Conservation (phyloP, 2,888 invertebrate species). For the Graphium colonna region DNA sequence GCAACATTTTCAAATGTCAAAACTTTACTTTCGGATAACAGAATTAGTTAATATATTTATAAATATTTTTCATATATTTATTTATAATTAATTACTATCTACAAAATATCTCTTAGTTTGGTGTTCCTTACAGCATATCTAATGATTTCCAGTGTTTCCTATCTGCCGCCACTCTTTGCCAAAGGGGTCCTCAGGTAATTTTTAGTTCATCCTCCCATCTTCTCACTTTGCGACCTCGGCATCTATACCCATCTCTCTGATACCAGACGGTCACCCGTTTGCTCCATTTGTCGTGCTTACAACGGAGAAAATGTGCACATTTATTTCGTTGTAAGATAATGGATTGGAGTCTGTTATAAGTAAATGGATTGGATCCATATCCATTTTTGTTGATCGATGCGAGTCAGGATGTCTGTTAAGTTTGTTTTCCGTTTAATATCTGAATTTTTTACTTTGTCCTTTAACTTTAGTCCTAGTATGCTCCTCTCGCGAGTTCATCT, state of each 20-base stretch:
- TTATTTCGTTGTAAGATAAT: no score
- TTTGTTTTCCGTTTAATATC: not conserved
- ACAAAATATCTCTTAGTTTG: not conserved
- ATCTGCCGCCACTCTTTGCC: not conserved
- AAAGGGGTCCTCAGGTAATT: not conserved
- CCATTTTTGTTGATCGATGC: no score
- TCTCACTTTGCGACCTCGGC: slow-evolving; percentile 1
- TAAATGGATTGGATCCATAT: no score
- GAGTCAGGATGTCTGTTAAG: slow-evolving; percentile 7
- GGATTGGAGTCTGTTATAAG: no score
- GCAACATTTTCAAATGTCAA: no score
- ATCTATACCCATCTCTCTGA: not conserved
- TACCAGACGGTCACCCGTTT: slow-evolving; percentile 8
- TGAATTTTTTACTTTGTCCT: not conserved
- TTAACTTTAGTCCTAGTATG: not conserved
- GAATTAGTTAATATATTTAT: no score
- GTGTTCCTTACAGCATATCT: slow-evolving; percentile 1
- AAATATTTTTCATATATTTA: no score
- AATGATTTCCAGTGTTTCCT: not conserved
- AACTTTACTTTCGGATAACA: no score
- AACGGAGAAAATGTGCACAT: no score
- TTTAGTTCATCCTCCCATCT: slow-evolving; percentile 5
- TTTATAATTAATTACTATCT: no score
- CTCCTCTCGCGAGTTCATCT: not conserved
- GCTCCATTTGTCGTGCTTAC: not conserved